Base-by-base conservation (phyloP, 1,140 invertebrate genomes). In the Cydia strobilella region DNA sequence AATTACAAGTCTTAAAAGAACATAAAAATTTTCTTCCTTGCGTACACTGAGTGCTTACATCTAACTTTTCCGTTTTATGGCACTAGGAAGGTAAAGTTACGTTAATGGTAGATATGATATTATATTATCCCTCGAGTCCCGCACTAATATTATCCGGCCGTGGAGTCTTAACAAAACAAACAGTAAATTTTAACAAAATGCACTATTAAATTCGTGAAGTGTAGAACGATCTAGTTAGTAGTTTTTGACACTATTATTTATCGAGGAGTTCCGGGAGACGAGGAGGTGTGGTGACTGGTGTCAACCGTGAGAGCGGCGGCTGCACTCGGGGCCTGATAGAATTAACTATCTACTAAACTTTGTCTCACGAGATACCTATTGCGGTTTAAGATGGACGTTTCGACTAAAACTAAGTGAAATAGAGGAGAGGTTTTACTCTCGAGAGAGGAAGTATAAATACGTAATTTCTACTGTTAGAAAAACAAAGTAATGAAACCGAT, bases 151-250 rank as follows among this genome's bases (percentile, higher is more conserved):
- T n/a, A n/a, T n/a, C n/a, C n/a, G n/a, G n/a, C n/a, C n/a, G n/a
- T n/a, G n/a, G 15, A 54, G 51, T 18, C 6, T 18, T 54, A 54
- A 48, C n/a, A n/a, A n/a, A n/a, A n/a, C n/a, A n/a, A n/a, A n/a
- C n/a, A n/a, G n/a, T n/a, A n/a, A n/a, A n/a, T n/a, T n/a, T 18
- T 54, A 54, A 48, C n/a, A 54, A 54, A 54, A 18, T 54, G 51
- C 6, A 18, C 15, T 18, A n/a, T 18, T 54, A 18, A 54, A 54
- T 54, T 54, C 5, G n/a, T 18, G 51, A 54, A 54, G 15, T 20
- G 3, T 54, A 18, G n/a, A 54, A 45, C 42, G 51, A n/a, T n/a
- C 7, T n/a, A 54, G 15, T 54, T 54, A n/a, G 15, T 54, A 54
- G 15, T 54, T 54, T 54, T 18, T 54, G 51, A 54, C 51, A 54